Evolutionary conservation across 2,888 invertebrate genomes (phyloP).

Genomic region (Mythimna impura): DNA sequence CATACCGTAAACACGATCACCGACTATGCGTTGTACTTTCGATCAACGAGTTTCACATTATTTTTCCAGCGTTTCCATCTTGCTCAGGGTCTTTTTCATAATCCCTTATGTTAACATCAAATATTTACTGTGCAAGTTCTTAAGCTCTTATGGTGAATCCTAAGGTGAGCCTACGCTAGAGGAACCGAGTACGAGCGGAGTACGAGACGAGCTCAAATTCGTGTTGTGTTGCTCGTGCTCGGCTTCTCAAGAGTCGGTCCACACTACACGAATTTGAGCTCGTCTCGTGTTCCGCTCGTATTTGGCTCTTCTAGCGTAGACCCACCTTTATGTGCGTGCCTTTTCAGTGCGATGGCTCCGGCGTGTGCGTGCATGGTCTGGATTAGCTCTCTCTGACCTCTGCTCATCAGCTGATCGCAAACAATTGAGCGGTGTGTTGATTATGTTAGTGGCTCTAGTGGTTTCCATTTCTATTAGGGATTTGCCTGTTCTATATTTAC

Average conservation of each 20-base stretch:
- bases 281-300: no score
- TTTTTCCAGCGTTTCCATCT: background rate
- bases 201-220: no score
- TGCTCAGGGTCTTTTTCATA: background rate
- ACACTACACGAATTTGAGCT: no score
- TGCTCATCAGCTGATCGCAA: conserved; percentile 25
- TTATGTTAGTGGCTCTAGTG: background rate
- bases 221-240: no score
- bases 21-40: no score
- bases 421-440: conserved; percentile 6
- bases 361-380: background rate
- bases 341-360: background rate
- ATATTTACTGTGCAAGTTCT: background rate
- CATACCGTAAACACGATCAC: no score
- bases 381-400: conserved; percentile 1
- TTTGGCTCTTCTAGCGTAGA: no score
- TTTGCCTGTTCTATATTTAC: background rate
- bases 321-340: background rate
- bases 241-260: no score
- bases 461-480: background rate
- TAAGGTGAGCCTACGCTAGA: background rate
- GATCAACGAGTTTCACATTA: no score
- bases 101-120: background rate
- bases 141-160: background rate
- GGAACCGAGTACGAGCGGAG: no score